Conservation (phyloP, 2,797 vertebrate species). For the Poeciliopsis paucimaculata region DNA sequence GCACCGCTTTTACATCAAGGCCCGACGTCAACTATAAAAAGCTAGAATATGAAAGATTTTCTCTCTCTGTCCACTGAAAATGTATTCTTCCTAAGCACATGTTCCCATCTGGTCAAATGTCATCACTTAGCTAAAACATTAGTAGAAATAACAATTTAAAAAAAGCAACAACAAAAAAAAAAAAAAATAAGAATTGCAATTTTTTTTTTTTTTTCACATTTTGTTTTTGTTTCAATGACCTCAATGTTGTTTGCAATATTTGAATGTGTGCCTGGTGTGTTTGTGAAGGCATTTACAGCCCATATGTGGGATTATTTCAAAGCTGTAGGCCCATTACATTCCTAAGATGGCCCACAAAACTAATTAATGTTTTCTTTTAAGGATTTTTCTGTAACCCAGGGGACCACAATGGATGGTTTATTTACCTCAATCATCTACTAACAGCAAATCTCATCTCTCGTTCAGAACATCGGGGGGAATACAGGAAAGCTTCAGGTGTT, state of each 20-base stretch:
- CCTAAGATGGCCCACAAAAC: slow-evolving; percentile 77
- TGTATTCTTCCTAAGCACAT: slow-evolving; percentile 65
- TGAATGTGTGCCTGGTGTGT: slow-evolving; percentile 61
- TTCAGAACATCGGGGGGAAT: slow-evolving; percentile 45
- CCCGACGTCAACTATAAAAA: slow-evolving; percentile 72
- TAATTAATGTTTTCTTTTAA: slow-evolving; percentile 82
- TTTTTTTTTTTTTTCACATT: slow-evolving; percentile 24
- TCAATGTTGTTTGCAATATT: slow-evolving; percentile 38
- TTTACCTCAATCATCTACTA: slow-evolving; percentile 80
- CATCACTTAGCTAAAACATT: slow-evolving; percentile 69
- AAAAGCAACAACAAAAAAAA: background rate
- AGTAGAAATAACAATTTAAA: slow-evolving; percentile 58
- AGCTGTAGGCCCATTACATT: slow-evolving; percentile 78
- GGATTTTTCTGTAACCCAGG: slow-evolving; percentile 72
- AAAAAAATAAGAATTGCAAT: slow-evolving; percentile 50
- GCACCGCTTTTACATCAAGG: slow-evolving; percentile 77
- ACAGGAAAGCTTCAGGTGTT: slow-evolving; percentile 44
- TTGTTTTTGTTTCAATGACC: slow-evolving; percentile 6
- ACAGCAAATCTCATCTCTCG: slow-evolving; percentile 62
- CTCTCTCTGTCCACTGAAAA: slow-evolving; percentile 50
- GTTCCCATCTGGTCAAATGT: slow-evolving; percentile 67
- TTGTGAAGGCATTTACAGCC: slow-evolving; percentile 82
- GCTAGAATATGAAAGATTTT: slow-evolving; percentile 59
- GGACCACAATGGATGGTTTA: slow-evolving; percentile 81
- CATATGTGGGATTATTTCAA: slow-evolving; percentile 74